phyloP scores from a whole-genome alignment of 2,113 vertebrate species.

The Ophiodon elongatus region DNA sequence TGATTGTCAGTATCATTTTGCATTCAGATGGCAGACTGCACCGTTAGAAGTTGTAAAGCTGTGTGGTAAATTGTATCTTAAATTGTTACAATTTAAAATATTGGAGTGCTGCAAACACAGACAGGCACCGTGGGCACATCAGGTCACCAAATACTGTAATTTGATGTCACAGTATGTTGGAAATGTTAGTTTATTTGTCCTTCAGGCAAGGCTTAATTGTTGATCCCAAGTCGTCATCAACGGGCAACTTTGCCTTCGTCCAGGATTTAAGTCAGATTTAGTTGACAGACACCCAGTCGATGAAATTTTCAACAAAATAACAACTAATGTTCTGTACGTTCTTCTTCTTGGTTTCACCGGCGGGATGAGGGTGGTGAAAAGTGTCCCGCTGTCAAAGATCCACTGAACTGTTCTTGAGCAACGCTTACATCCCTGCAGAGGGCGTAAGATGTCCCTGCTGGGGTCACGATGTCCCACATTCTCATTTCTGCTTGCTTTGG shows the following conservation, averaged over 20 bases:
- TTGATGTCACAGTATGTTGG: not conserved
- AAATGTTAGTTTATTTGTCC: not conserved
- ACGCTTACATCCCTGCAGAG: not conserved
- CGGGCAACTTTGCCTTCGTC: not conserved
- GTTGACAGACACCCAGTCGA: not conserved
- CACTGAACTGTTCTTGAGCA: not conserved
- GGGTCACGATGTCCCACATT: slow-evolving; percentile 7
- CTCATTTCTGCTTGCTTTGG: slow-evolving; percentile 4
- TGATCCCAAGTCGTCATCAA: not conserved
- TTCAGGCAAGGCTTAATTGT: not conserved
- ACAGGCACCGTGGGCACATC: slow-evolving; percentile 1
- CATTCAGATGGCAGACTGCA: not conserved
- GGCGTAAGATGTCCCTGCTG: slow-evolving; percentile 1
- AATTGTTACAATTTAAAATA: not conserved
- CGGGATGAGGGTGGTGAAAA: not conserved
- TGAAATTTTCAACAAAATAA: not conserved
- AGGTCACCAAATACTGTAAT: not conserved
- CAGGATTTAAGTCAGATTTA: not conserved
- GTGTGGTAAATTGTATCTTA: not conserved
- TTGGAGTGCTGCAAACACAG: slow-evolving; percentile 4
- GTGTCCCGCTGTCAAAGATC: not conserved
- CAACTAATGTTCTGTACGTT: not conserved
- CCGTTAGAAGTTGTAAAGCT: not conserved
- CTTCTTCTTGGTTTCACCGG: slow-evolving; percentile 11
- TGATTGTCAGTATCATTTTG: slow-evolving; percentile 10